Base-by-base conservation (phyloP, 2,888 invertebrate genomes). In the Drosophila koepferae region DNA sequence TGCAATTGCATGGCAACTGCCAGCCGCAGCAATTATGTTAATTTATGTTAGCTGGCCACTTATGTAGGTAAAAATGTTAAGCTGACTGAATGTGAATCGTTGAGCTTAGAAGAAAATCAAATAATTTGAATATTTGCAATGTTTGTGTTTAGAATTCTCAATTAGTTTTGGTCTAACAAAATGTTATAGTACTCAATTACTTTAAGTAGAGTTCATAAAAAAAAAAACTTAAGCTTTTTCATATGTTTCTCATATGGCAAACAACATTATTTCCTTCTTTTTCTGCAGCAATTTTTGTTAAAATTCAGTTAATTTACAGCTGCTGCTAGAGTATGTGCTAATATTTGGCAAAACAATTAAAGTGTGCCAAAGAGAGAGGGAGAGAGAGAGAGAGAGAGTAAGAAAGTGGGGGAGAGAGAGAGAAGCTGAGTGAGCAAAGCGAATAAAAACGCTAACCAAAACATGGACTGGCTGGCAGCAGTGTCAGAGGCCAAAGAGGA, bases 341-440 rank as follows among this genome's bases (percentile, higher is more conserved):
- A 78, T 78, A 78, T 80, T 80, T 78, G 78, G 77, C 31, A 61
- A 80, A 76, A 77, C 77, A 78, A 78, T 78, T 78, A 72, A 76
- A 76, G 72, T 64, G 56, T 49, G 56, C 71, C n/a, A 43, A 63
- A 71, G 54, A 51, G 38, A 41, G 41, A 43, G 40, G 58, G 41
- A 23, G 23, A 23, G 23, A 34, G 38, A 8, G 54, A 23, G 23
- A 23, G 38, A 9, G 54, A 9, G 1, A 41, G 41, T 28, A 28
- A 28, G 28, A 28, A 28, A 54, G 18, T 16, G 16, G 2, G n/a
- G n/a, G 23, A 4, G 23, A 34, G 38, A 9, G 54, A 9, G 1
- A 46, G 41, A 0, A 28, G 36, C 14, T 12, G 38, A 2, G 38
- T n/a, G 16, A 23, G 40, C 23, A n/a, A 34, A 20, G 28, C 31